Evolutionary conservation across 2,888 invertebrate genomes (phyloP), one percentile per base, ranked within the genome.

Genomic region (Clistopyga incitator): DNA sequence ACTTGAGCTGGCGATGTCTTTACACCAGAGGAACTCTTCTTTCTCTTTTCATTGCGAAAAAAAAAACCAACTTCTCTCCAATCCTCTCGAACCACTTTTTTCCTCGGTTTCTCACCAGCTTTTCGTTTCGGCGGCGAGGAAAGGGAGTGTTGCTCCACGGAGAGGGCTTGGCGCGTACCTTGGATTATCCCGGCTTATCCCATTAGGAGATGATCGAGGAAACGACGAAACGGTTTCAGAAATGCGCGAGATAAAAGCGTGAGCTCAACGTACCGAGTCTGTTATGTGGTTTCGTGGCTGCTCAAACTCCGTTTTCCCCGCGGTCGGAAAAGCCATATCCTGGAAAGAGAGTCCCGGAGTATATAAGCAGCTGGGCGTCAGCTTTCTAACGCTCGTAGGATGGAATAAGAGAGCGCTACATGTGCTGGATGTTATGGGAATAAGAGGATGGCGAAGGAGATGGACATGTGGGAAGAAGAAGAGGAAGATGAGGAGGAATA

Each of bases 191-290:
- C 45, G 47, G 74, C 45, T 74, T 74, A 74, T 74, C 61, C 74
- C 61, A 74, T 74, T 74, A 74, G 61, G 15, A 64, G 59, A 74
- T 74, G 74, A 74, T 74, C 74, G 74, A 61, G 61, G 20, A 61
- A 74, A 50, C 61, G 45, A 61, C 61, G 61, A 13, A 15, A 61
- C 29, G 61, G n/a, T 61, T 59, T 74, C 50, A 74, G n/a, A 61
- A 76, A 76, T 56, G 65, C 8, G 15, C 25, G 38, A 76, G 67
- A 67, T 65, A 67, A 67, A 67, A 67, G 45, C 47, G 29, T 47
- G 29, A 11, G 47, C 20, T 18, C 42, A 38, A 6, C 47, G 45
- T 50, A 50, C 11, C 29, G 20, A 72, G 25, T 20, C 29, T 50
- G 23, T 34, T 13, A 15, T 38, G 18, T 34, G 52, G n/a, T 70